Percentiles rank a stretch among this genome's conserved stretches.
These are phyloP conservation scores for Rhinopithecus roxellana DNA, from an alignment of 2,113 vertebrate species.

Conservation along the genomic window DNA sequence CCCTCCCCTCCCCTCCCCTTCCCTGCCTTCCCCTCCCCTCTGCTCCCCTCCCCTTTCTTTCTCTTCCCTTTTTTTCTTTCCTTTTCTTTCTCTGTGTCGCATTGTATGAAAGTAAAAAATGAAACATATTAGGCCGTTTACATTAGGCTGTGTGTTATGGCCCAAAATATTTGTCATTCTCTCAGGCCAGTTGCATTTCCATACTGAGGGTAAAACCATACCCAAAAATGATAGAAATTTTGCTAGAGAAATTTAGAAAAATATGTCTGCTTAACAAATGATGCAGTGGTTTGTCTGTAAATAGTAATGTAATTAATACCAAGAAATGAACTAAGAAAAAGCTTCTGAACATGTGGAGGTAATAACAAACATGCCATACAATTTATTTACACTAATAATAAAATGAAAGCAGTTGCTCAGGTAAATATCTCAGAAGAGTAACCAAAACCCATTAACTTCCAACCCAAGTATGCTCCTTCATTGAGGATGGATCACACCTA, in stretches of 20 bases:
- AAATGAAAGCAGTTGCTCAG: not conserved
- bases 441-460: not conserved
- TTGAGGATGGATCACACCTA: not conserved
- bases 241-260: not conserved
- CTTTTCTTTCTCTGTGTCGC: not conserved
- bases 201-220: not conserved
- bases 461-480: not conserved
- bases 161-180: not conserved
- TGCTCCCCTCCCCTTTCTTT: not conserved
- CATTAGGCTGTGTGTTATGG: not conserved
- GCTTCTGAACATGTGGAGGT: not conserved
- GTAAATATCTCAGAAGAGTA: not conserved
- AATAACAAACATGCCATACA: not conserved
- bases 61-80: not conserved
- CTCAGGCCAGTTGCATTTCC: not conserved
- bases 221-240: not conserved
- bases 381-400: constrained; percentile 12
- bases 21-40: too few species aligned
- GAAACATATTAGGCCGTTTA: not conserved
- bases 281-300: not conserved
- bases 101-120: not conserved
- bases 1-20: not conserved
- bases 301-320: not conserved
- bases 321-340: not conserved
- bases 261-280: not conserved